These are phyloP conservation scores for Lobophora halterata DNA, from an alignment of 2,888 invertebrate species.

Conservation along the genomic window DNA sequence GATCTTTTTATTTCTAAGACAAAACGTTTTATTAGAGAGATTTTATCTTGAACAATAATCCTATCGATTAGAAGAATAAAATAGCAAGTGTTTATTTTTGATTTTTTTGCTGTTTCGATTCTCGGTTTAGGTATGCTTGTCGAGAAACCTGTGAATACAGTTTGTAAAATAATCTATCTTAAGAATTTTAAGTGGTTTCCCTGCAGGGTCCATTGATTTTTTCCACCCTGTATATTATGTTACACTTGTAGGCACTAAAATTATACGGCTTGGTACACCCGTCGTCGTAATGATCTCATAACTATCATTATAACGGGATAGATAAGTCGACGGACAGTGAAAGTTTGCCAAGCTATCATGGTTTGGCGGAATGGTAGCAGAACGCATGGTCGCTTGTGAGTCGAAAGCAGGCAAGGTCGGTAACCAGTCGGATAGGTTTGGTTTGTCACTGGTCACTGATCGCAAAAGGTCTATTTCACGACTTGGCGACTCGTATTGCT, in stretches of 20 bases:
- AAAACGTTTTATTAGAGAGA: too few species aligned
- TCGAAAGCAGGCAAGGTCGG: constrained; percentile 60
- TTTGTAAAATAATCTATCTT: too few species aligned
- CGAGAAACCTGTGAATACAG: too few species aligned
- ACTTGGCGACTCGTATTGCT: constrained; percentile 2
- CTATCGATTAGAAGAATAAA: too few species aligned
- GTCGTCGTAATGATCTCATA: constrained; percentile 19
- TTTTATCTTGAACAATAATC: too few species aligned
- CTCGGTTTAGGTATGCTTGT: too few species aligned
- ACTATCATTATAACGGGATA: constrained; percentile 19
- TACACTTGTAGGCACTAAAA: constrained; percentile 6
- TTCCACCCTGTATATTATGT: constrained; percentile 1
- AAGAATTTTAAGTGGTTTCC: too few species aligned
- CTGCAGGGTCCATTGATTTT: too few species aligned
- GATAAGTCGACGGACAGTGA: constrained; percentile 29
- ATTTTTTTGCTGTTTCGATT: too few species aligned
- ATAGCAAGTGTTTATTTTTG: too few species aligned
- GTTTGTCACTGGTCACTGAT: constrained; percentile 34
- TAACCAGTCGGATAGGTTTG: constrained; percentile 46
- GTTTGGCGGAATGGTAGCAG: constrained; percentile 34
- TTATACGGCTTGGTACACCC: constrained; percentile 9
- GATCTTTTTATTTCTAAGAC: too few species aligned
- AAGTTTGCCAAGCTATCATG: constrained; percentile 36
- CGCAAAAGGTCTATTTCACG: constrained; percentile 6
- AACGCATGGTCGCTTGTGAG: constrained; percentile 39